Evolutionary conservation across 2,113 vertebrate species (phyloP).

Genomic region (Phyllostomus hastatus): DNA sequence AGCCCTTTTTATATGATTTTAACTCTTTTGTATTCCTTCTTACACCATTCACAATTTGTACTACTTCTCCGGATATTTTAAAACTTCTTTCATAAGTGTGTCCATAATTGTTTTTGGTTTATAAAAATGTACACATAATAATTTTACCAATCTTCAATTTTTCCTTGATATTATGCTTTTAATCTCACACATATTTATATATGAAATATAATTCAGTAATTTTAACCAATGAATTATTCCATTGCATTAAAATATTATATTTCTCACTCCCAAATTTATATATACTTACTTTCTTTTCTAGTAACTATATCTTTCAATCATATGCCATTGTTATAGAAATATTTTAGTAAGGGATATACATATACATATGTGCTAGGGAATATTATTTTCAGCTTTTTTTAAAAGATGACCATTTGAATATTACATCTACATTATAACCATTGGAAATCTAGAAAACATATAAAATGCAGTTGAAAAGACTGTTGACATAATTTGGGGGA

Average conservation of each 20-base stretch:
- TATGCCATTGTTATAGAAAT: neutral
- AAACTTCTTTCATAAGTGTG: neutral
- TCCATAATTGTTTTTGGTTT: neutral
- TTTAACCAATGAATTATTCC: neutral
- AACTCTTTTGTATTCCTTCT: neutral
- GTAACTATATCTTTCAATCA: neutral
- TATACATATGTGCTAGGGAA: neutral
- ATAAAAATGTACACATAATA: neutral
- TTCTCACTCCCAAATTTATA: neutral
- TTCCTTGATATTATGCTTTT: neutral
- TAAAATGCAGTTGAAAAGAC: neutral
- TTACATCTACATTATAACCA: neutral
- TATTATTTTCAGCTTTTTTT: neutral
- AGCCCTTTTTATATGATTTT: neutral
- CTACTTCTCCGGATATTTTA: neutral
- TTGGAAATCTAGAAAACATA: neutral
- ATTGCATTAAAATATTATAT: neutral
- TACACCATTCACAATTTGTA: neutral
- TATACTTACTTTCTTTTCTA: neutral
- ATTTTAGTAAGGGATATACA: neutral
- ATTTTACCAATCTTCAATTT: neutral
- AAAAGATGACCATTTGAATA: neutral
- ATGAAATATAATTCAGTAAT: neutral
- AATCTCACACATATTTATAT: neutral
- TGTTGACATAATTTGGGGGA: neutral